phyloP scores from a whole-genome alignment of 2,797 vertebrate genomes.

The Spondyliosoma cantharus region DNA sequence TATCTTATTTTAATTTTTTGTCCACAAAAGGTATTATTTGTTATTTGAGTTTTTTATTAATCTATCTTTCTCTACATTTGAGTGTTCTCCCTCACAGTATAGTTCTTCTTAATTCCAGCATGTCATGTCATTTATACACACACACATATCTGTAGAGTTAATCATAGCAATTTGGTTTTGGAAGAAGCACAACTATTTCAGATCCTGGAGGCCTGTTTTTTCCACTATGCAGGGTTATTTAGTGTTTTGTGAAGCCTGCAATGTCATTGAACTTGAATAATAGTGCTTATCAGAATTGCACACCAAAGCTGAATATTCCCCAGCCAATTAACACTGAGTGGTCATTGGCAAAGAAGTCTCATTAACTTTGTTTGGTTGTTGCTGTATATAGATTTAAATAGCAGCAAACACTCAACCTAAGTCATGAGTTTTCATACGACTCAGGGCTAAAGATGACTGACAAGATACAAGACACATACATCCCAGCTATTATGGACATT shows the following conservation, averaged over 20 bases:
- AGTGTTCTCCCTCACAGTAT: neutral
- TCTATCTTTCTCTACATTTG: neutral
- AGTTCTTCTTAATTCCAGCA: neutral
- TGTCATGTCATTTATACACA: neutral
- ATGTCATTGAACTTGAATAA: slow-evolving; percentile 1
- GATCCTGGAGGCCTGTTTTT: neutral
- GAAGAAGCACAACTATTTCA: neutral
- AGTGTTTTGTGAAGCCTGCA: neutral
- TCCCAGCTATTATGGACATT: neutral
- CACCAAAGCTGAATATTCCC: slow-evolving; percentile 2
- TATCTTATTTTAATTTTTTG: slow-evolving; percentile 16
- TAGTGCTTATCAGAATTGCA: slow-evolving; percentile 22
- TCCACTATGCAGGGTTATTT: neutral
- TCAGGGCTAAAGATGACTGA: neutral
- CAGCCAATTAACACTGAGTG: slow-evolving; percentile 24
- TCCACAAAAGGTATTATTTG: neutral
- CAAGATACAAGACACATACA: too few relatives aligned
- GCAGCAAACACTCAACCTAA: slow-evolving; percentile 13
- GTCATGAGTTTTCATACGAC: slow-evolving; percentile 1
- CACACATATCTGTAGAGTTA: neutral
- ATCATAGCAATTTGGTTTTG: slow-evolving; percentile 18
- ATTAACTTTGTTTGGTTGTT: slow-evolving; percentile 23
- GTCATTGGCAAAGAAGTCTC: neutral
- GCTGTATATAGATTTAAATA: neutral
- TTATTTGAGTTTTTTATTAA: neutral